A percentile compares a stretch with the other conserved stretches of the same genome.
Evolutionary conservation across 2,888 invertebrate species (phyloP).

Genomic region (Dromius quadrimaculatus): DNA sequence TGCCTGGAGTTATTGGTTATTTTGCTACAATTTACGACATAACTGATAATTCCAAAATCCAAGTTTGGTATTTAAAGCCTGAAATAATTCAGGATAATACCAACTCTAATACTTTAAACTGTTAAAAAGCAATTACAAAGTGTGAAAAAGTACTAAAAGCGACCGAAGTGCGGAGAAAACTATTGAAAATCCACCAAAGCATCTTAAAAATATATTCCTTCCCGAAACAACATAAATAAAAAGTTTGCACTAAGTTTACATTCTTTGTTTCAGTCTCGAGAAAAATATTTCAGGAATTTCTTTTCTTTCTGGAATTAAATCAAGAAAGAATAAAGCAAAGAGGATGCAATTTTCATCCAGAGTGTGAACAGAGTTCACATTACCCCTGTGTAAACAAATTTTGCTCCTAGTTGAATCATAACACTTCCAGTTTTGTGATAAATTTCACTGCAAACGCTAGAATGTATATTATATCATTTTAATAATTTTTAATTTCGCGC

Average conservation of each 20-base stretch:
- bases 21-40: too few species aligned
- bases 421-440: constrained; percentile 4
- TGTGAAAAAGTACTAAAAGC: constrained; percentile 11
- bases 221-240: constrained; percentile 29
- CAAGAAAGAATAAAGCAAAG: constrained; percentile 14
- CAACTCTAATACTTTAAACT: constrained; percentile 6
- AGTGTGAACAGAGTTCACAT: constrained; percentile 23
- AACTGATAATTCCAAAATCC: too few species aligned
- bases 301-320: constrained; percentile 27
- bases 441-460: background rate
- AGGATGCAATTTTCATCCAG: constrained; percentile 1
- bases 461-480: constrained; percentile 36
- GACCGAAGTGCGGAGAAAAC: constrained; percentile 8
- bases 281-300: constrained; percentile 5
- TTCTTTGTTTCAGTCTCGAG: constrained; percentile 9
- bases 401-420: background rate
- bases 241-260: constrained; percentile 21
- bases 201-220: constrained; percentile 35
- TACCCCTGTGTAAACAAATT: constrained; percentile 17
- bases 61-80: background rate
- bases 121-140: constrained; percentile 26
- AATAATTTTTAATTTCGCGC: constrained; percentile 44
- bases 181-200: constrained; percentile 25
- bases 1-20: too few species aligned
- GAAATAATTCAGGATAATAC: constrained; percentile 26